Conservation (phyloP, 2,797 vertebrate species). For the Cynodonichthys magdalenae region DNA sequence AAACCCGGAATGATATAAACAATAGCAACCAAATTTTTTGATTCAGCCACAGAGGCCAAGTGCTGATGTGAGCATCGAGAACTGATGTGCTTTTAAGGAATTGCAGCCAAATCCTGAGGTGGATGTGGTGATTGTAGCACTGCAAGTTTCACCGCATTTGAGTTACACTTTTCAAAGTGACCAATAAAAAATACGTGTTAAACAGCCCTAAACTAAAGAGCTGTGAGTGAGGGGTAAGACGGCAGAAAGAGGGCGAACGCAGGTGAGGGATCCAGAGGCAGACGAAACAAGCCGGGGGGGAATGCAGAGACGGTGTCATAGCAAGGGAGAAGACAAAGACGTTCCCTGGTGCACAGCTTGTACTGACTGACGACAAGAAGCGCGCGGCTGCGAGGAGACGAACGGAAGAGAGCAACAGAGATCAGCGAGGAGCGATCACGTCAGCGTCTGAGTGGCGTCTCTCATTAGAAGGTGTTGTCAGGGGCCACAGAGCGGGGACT, state of each 20-base stretch:
- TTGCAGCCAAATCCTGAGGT: constrained; percentile 33
- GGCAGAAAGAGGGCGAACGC: constrained; percentile 49
- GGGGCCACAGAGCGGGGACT: constrained; percentile 75
- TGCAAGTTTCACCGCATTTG: constrained; percentile 31
- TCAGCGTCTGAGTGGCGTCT: constrained; percentile 80
- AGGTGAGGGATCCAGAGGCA: constrained; percentile 63
- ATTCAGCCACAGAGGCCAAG: constrained; percentile 36
- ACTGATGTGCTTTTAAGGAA: constrained; percentile 55
- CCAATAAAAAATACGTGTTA: constrained; percentile 65
- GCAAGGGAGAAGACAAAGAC: constrained; percentile 60
- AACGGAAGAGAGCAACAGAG: constrained; percentile 61
- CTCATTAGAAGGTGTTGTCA: constrained; percentile 85
- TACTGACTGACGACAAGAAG: constrained; percentile 65
- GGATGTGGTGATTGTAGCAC: constrained; percentile 33
- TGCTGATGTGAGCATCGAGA: constrained; percentile 47
- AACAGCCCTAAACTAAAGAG: constrained; percentile 44
- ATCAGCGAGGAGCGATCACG: constrained; percentile 56
- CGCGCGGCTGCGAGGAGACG: constrained; percentile 39
- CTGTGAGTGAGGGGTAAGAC: constrained; percentile 37
- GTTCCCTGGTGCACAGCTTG: constrained; percentile 46
- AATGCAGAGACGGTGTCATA: constrained; percentile 35
- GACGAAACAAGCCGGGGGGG: constrained; percentile 56
- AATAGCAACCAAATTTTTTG: constrained; percentile 47
- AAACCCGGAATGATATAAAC: constrained; percentile 63
- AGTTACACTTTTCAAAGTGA: constrained; percentile 58